Evolutionary conservation across 2,888 invertebrate genomes (phyloP), one percentile per base, ranked within the genome.

Genomic region (Melinaea marsaeus): DNA sequence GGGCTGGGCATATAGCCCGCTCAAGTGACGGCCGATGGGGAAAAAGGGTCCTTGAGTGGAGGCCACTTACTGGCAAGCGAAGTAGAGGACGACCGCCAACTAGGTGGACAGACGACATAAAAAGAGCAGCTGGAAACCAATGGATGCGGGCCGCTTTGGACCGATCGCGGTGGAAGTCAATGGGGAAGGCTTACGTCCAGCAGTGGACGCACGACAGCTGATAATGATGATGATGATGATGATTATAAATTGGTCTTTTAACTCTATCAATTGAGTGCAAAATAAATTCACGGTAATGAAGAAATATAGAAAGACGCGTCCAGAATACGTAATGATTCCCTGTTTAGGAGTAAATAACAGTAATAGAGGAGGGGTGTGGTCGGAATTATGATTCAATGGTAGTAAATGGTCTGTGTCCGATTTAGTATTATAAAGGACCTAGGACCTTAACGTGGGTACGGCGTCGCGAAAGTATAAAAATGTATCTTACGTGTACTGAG

Each of bases 271-370:
- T 51, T 32, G 35, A 54, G 58, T 58, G 58, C 55, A 57, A 63
- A 61, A 46, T 32, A 66, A 58, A 61, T 66, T 59, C 61, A 64
- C 64, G 56, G 60, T 55, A 62, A 69, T 62, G 68, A 69, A 68
- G 64, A 69, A 62, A 66, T 63, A 68, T 61, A 61, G 62, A 55
- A 54, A 56, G 7, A 34, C 45, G 58, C 58, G 47, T 46, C 37
- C 59, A 56, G 68, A 68, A 69, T 69, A 69, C 69, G 58, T 68
- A 69, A 69, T 69, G 63, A 45, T 42, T 60, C 60, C 58, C 62
- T 64, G 68, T 69, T 66, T 63, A 63, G 63, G 60, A 66, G 66
- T 68, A 68, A 68, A 68, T 68, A 68, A 66, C 58, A 61, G 64
- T 66, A 56, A 57, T 59, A 46, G 46, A n/a, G 47, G 47, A 51